Evolutionary conservation across 2,797 vertebrate genomes (phyloP).

Genomic region (Esox lucius): DNA sequence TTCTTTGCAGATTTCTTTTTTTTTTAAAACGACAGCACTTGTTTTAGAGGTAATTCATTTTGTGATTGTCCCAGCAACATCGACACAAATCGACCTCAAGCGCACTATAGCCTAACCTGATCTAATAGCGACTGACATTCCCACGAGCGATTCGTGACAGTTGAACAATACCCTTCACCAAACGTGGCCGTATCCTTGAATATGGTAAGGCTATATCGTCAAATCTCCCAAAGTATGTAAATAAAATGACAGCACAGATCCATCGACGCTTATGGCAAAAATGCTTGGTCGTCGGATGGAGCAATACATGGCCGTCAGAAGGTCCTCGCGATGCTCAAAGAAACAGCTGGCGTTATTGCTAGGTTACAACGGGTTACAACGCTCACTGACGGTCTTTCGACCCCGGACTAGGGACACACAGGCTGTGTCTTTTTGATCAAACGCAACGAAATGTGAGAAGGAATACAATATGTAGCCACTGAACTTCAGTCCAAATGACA

Average conservation of each 20-base stretch:
- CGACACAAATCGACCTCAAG: conserved; percentile 37
- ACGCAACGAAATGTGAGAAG: background rate
- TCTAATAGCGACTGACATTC: conserved; percentile 48
- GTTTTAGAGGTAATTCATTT: conserved; percentile 27
- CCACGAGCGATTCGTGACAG: conserved; percentile 47
- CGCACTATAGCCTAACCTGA: conserved; percentile 20
- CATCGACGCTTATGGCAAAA: conserved; percentile 43
- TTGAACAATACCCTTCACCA: conserved; percentile 39
- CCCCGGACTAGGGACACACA: conserved; percentile 11
- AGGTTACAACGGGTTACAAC: conserved; percentile 48
- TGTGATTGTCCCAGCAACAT: conserved; percentile 28
- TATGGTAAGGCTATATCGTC: conserved; percentile 40
- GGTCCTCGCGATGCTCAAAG: conserved; percentile 42
- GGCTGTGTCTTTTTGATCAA: conserved; percentile 7
- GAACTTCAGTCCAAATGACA: conserved; percentile 11
- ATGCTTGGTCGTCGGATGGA: conserved; percentile 54
- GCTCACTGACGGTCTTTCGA: conserved; percentile 30
- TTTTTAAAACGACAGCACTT: conserved; percentile 31
- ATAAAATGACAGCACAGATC: conserved; percentile 54
- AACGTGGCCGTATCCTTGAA: conserved; percentile 37
- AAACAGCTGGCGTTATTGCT: conserved; percentile 59
- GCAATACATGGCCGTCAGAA: conserved; percentile 52
- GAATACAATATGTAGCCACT: background rate
- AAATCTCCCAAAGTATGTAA: conserved; percentile 19
- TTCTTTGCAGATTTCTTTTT: conserved; percentile 23